Evolutionary conservation across 2,113 vertebrate genomes (phyloP).

Genomic region (Manacus vitellinus): DNA sequence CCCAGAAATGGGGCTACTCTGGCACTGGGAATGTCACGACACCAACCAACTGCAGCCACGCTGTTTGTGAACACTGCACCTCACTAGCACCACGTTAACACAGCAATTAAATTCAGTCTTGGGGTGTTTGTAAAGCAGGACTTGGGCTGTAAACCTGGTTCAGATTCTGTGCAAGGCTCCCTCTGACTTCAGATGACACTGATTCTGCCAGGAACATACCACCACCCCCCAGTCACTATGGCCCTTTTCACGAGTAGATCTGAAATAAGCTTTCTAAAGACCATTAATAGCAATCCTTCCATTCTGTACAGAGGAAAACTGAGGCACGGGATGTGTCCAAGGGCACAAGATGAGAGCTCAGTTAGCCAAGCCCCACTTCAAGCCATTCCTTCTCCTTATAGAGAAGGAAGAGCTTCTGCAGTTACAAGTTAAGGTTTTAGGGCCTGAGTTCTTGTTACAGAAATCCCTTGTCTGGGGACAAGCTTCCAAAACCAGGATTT

Average conservation of each 20-base stretch:
- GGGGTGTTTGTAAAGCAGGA: neutral
- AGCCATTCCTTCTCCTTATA: neutral
- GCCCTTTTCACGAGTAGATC: neutral
- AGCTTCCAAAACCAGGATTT: neutral
- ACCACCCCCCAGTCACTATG: neutral
- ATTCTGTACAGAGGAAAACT: neutral
- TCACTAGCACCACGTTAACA: accelerated
- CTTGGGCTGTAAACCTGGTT: neutral
- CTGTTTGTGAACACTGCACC: neutral
- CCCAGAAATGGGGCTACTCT: neutral
- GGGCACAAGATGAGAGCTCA: neutral
- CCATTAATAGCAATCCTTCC: neutral
- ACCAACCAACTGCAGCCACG: accelerated
- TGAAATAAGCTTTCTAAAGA: neutral
- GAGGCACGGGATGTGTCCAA: neutral
- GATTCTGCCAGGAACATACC: neutral
- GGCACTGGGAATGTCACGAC: accelerated
- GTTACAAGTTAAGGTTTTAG: neutral
- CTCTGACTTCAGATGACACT: neutral
- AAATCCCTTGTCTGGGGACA: neutral
- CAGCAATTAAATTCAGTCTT: accelerated
- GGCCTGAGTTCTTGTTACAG: neutral
- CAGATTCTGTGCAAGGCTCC: neutral
- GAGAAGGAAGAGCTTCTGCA: neutral
- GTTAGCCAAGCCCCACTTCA: neutral